Percentiles rank a stretch among this genome's conserved stretches.
Conservation (phyloP, 2,797 vertebrate genomes). For the Phataginus tetradactyla region DNA sequence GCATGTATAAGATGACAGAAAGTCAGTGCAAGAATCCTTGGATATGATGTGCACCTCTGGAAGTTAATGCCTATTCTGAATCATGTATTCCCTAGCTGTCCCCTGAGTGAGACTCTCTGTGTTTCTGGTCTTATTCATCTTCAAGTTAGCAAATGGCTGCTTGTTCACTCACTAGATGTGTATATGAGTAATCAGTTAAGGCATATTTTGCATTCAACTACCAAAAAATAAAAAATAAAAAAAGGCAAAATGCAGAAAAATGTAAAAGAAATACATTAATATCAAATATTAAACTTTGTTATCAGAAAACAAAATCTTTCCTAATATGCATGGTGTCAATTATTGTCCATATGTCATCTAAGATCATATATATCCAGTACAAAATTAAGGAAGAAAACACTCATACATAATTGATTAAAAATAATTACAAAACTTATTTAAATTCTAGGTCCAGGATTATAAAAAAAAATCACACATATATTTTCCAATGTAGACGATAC, state of each 20-base stretch:
- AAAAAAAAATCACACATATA: neutral
- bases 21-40: neutral
- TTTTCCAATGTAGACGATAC: neutral
- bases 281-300: neutral
- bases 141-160: neutral
- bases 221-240: neutral
- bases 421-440: neutral
- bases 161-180: neutral
- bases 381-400: neutral
- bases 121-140: neutral
- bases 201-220: neutral
- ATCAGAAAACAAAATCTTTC: neutral
- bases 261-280: neutral
- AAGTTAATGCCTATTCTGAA: accelerated
- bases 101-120: neutral
- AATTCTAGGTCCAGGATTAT: neutral
- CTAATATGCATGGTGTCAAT: neutral
- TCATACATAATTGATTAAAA: neutral
- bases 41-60: too few relatives aligned
- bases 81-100: accelerated
- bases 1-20: neutral
- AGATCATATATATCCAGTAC: neutral
- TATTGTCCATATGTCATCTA: accelerated
- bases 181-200: neutral
- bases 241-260: neutral